Evolutionary conservation across 2,888 invertebrate species (phyloP), one percentile per base, ranked within the genome.

Genomic region (Girardia tigrina): DNA sequence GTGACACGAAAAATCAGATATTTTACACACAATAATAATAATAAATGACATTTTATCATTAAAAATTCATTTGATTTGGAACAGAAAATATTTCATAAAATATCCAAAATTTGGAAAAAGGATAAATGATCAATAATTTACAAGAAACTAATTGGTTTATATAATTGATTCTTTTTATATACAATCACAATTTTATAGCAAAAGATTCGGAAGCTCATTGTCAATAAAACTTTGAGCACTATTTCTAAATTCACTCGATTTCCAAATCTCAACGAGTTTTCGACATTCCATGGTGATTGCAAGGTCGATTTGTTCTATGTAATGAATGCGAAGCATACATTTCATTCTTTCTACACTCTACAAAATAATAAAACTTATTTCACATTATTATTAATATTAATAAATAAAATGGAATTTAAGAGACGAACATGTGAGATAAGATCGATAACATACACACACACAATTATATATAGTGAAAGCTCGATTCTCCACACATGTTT

Each of bases 271-370:
- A 29, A 71, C 20, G n/a, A 71, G 28, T 28, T 71, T 27, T 23
- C 28, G 4, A 29, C 71, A 71, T 28, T 71, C 71, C 27, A 71
- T 27, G n/a, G 23, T 71, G 23, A 71, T 28, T 28, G 28, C 20
- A 2, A 29, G 4, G 14, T 23, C 71, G 4, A 71, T 71, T 71
- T 28, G 27, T 27, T 71, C 71, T 71, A 26, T 71, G 71, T 71
- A 29, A 28, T 71, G 71, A 29, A 28, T 27, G 20, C 71, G 71
- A 6, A 71, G 71, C 27, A 71, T 71, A n/a, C 71, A 71, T 23
- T 71, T 71, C 71, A 29, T 71, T 71, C n/a, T 27, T 23, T 71
- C 28, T 71, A 23, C n/a, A 71, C 71, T 71, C 71, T 71, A 16
- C 23, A 71, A 71, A 4, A 71, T 2, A 29, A 12, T 26, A 12